Percentiles rank a stretch among this genome's conserved stretches.
Conservation (phyloP, 1,140 invertebrate species). For the Coenobita brevimanus region DNA sequence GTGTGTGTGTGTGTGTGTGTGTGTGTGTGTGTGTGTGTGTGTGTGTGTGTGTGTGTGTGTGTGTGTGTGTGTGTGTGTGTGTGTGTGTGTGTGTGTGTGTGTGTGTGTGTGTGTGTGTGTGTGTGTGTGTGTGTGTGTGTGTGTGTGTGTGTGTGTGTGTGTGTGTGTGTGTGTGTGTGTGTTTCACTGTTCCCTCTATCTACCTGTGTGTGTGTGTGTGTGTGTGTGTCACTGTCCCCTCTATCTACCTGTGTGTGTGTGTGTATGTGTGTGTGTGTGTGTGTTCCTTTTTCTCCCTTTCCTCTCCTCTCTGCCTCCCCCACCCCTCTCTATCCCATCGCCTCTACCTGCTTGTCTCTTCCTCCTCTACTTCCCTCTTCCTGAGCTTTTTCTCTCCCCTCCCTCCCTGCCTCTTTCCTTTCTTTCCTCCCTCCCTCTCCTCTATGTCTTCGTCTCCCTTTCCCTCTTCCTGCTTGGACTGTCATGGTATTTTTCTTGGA, state of each 20-base stretch:
- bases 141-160: too few species aligned
- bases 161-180: too few species aligned
- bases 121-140: slow-evolving; percentile 36
- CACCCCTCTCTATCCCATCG: not conserved
- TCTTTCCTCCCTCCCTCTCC: not conserved
- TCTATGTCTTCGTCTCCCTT: not conserved
- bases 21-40: slow-evolving; percentile 21
- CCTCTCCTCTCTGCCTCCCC: slow-evolving; percentile 2
- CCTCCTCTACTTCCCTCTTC: not conserved
- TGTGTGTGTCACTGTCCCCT: not conserved
- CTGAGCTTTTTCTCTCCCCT: not conserved
- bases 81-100: slow-evolving; percentile 36
- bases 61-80: slow-evolving; percentile 24
- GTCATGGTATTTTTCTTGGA: not conserved
- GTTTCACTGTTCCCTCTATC: too few species aligned
- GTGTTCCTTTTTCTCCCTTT: not conserved
- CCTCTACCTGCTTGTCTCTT: slow-evolving; percentile 1
- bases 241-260: not conserved
- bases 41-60: too few species aligned
- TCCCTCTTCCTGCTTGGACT: too few species aligned
- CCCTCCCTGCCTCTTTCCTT: not conserved
- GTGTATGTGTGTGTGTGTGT: not conserved
- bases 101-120: slow-evolving; percentile 36
- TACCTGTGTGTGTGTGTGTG: not conserved
- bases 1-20: slow-evolving; percentile 19